phyloP scores from a whole-genome alignment of 2,113 vertebrate genomes.

The Amia ocellicauda region DNA sequence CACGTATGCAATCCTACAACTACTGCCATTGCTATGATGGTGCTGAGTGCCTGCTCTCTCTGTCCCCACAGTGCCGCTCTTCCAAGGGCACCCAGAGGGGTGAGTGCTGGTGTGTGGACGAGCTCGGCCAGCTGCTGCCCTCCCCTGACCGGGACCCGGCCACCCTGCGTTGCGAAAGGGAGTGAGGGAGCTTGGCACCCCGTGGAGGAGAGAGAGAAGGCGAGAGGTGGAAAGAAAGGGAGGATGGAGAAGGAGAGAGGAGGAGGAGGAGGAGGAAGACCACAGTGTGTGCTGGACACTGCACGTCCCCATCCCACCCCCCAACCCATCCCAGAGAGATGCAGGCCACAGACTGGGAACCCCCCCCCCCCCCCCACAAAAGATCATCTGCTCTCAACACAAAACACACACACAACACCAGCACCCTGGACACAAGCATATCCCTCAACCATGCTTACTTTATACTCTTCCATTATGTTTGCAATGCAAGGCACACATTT shows the following conservation, averaged over 20 bases:
- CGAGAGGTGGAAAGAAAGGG: constrained; percentile 38
- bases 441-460: too few relatives aligned
- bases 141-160: constrained; percentile 52
- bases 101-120: constrained; percentile 76
- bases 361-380: too few relatives aligned
- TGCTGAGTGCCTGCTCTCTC: constrained; percentile 26
- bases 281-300: neutral
- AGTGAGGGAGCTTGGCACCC: constrained; percentile 56
- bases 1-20: too few relatives aligned
- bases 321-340: constrained; percentile 65
- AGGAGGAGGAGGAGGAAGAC: neutral
- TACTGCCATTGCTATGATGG: too few relatives aligned
- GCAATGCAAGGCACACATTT: too few relatives aligned
- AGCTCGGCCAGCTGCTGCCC: constrained; percentile 59
- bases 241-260: constrained; percentile 39
- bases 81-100: constrained; percentile 76
- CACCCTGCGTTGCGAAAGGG: constrained; percentile 59
- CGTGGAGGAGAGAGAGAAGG: constrained; percentile 53
- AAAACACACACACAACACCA: too few relatives aligned
- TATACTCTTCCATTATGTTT: too few relatives aligned
- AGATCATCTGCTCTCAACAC: too few relatives aligned
- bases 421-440: too few relatives aligned
- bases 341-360: too few relatives aligned
- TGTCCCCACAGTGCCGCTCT: constrained; percentile 63
- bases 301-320: constrained; percentile 40